Conservation (phyloP, 2,113 vertebrate species). For the Sakesphorus luctuosus region DNA sequence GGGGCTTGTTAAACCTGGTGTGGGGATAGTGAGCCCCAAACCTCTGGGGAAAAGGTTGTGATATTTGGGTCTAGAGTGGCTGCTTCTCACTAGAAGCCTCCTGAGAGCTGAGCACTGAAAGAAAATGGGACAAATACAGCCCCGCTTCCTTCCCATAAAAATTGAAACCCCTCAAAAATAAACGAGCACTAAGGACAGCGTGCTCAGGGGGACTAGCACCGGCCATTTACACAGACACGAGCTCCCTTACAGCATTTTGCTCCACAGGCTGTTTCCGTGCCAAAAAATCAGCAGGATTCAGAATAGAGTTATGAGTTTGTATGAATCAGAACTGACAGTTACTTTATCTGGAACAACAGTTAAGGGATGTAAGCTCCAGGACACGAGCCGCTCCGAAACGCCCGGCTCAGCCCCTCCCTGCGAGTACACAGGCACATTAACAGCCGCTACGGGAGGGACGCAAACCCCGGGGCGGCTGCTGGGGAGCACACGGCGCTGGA, state of each 20-base stretch:
- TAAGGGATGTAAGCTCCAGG: constrained; percentile 29
- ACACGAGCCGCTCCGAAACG: background rate
- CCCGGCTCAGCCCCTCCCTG: background rate
- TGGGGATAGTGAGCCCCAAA: background rate
- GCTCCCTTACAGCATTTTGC: constrained; percentile 16
- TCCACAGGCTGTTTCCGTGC: constrained; percentile 4
- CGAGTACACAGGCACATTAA: background rate
- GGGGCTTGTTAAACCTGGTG: background rate
- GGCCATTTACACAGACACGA: background rate
- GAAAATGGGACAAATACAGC: background rate
- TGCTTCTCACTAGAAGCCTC: background rate
- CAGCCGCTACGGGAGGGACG: background rate
- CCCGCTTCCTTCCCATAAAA: background rate
- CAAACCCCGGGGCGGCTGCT: background rate
- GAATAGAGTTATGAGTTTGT: background rate
- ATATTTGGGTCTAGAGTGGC: background rate
- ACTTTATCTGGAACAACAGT: constrained; percentile 40
- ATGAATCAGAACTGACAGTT: constrained; percentile 53
- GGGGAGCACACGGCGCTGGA: background rate
- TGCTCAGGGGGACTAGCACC: background rate
- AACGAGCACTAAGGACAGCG: background rate
- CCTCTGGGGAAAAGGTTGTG: accelerated
- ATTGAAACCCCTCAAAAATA: background rate
- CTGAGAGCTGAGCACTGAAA: background rate
- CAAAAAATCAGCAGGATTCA: constrained; percentile 15